Evolutionary conservation across 2,797 vertebrate genomes (phyloP), one percentile per base, ranked within the genome.

Genomic region (Tapirus indicus): DNA sequence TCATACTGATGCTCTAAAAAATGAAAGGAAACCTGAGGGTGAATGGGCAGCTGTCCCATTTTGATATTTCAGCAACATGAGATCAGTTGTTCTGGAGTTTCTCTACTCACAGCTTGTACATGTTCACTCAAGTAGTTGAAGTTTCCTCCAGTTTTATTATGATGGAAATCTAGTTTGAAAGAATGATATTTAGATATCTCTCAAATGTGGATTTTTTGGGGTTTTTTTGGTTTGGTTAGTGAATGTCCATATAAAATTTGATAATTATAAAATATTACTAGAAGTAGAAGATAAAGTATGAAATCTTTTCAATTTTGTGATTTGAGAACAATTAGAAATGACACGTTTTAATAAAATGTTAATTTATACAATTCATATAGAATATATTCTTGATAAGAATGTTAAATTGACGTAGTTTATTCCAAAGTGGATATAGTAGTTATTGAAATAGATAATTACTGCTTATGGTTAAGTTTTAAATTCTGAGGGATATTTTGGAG

Each of bases 141-240:
- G 20, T 71, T 83, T 91, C 18, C 75, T 91, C 66, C 32, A 49
- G 44, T 41, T 95, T 91, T 74, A 72, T 74, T 88, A 60, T 66
- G 58, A 52, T 8, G 62, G 32, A 93, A 49, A 44, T 92, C 35
- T 72, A 62, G 92, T 68, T 79, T 68, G 62, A 79, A 93, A 83
- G 23, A 94, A 88, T 64, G 20, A 27, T 80, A 69, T 92, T 83
- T 88, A 35, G 35, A n/a, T 4, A 17, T 6, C 52, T 32, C 91
- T 88, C 72, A 91, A 96, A 68, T 93, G 44, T 64, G 18, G 25
- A 86, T 95, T 72, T 93, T 80, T 82, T 38, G 38, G 38, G 38
- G 38, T 2, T 38, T 38, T 38, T 38, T 25, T 68, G 62, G 11
- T 84, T 82, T 44, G 60, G 27, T 32, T 32, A 47, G 13, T 71